Conservation (phyloP, 1,140 invertebrate genomes). For the Lepeophtheirus salmonis region DNA sequence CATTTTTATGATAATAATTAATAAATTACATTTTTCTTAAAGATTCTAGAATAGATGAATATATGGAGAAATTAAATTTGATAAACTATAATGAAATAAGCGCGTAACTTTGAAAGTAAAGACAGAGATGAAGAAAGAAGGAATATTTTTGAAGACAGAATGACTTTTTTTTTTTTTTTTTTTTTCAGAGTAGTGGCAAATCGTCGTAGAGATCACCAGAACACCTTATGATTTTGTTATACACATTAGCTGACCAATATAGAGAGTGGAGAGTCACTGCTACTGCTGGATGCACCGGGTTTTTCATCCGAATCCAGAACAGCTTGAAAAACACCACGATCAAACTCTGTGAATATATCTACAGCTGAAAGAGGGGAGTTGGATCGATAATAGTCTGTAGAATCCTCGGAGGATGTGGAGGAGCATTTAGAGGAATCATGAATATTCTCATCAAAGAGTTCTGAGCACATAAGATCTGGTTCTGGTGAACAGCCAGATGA, state of each 20-base stretch:
- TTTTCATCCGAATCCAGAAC: background rate
- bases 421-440: constrained; percentile 1
- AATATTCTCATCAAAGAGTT: background rate
- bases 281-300: background rate
- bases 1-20: background rate
- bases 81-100: background rate
- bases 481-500: background rate
- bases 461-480: constrained; percentile 11
- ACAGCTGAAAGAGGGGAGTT: constrained; percentile 11
- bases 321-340: constrained; percentile 2
- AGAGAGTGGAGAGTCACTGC: background rate
- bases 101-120: background rate
- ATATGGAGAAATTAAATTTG: background rate
- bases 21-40: background rate
- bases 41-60: no score
- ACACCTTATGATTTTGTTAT: background rate
- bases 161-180: no score
- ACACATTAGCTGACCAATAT: constrained; percentile 6
- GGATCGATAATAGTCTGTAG: background rate
- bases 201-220: no score
- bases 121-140: background rate
- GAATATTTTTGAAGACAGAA: no score
- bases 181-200: no score
- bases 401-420: background rate
- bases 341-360: constrained; percentile 14